Percentiles rank a stretch among this genome's conserved stretches.
These are phyloP conservation scores for Oligia fasciuncula DNA, from an alignment of 2,888 invertebrate species.

Conservation along the genomic window DNA sequence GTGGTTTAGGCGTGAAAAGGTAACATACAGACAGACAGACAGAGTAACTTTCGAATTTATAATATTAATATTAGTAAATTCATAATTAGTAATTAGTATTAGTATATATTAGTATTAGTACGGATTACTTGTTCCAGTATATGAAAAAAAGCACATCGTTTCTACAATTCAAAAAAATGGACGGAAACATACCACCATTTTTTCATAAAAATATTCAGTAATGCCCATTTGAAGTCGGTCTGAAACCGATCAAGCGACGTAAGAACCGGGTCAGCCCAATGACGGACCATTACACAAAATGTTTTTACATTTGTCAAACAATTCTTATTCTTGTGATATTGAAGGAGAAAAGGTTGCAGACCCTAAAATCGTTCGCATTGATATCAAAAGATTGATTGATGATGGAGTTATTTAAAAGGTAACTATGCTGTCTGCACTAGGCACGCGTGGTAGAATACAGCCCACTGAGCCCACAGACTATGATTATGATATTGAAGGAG, in stretches of 20 bases:
- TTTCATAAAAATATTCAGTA: constrained; percentile 20
- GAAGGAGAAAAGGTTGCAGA: not conserved
- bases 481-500: not conserved
- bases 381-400: not conserved
- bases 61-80: no score
- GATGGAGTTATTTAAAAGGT: not conserved
- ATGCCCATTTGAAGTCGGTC: constrained; percentile 29
- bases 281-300: constrained; percentile 38
- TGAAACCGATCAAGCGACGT: constrained; percentile 31
- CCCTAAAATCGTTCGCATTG: not conserved
- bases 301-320: constrained; percentile 45
- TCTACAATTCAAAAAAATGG: not conserved
- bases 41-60: no score
- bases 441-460: not conserved
- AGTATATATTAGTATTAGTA: no score
- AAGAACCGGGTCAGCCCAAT: not conserved
- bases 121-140: no score
- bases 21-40: no score
- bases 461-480: not conserved
- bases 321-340: constrained; percentile 19
- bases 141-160: not conserved
- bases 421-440: not conserved
- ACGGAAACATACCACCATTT: not conserved
- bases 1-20: no score
- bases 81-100: no score